These are phyloP conservation scores for Musca domestica DNA, from an alignment of 1,140 invertebrate species.

Conservation along the genomic window DNA sequence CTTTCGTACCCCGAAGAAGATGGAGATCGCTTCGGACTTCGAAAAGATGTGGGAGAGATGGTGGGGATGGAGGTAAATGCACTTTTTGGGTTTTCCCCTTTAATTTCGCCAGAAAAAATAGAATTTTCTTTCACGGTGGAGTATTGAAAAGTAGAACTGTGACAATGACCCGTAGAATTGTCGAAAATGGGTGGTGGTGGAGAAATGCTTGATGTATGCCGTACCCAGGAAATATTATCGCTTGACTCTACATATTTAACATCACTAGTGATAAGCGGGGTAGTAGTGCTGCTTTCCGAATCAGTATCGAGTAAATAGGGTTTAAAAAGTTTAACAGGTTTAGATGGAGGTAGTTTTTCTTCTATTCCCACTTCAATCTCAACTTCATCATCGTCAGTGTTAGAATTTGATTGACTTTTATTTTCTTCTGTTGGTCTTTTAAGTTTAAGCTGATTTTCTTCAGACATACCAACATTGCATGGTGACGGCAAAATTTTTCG, in stretches of 20 bases:
- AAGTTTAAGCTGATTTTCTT: conserved; percentile 11
- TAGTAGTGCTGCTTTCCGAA: conserved; percentile 44
- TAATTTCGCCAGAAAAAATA: conserved; percentile 26
- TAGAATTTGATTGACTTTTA: not conserved
- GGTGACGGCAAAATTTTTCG: conserved; percentile 33
- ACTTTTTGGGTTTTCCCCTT: conserved; percentile 11
- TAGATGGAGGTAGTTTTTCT: conserved; percentile 36
- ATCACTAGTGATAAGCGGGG: not conserved
- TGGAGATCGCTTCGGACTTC: conserved; percentile 49
- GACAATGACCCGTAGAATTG: conserved; percentile 27
- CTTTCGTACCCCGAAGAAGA: conserved; percentile 52
- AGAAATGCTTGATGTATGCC: conserved; percentile 37
- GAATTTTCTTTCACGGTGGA: conserved; percentile 6
- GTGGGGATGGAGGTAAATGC: conserved; percentile 39
- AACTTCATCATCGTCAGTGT: conserved; percentile 23
- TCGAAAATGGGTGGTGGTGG: conserved; percentile 4
- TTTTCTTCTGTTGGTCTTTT: conserved; percentile 9
- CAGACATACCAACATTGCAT: not conserved
- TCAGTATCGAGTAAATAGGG: conserved; percentile 62
- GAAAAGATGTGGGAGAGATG: conserved; percentile 41
- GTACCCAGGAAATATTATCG: conserved; percentile 41
- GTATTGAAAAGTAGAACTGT: conserved; percentile 21
- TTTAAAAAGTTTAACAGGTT: conserved; percentile 66
- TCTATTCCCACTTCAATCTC: conserved; percentile 30
- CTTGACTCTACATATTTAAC: conserved; percentile 27